phyloP scores from a whole-genome alignment of 2,797 vertebrate genomes.

The Gymnoscopelus microlampas region DNA sequence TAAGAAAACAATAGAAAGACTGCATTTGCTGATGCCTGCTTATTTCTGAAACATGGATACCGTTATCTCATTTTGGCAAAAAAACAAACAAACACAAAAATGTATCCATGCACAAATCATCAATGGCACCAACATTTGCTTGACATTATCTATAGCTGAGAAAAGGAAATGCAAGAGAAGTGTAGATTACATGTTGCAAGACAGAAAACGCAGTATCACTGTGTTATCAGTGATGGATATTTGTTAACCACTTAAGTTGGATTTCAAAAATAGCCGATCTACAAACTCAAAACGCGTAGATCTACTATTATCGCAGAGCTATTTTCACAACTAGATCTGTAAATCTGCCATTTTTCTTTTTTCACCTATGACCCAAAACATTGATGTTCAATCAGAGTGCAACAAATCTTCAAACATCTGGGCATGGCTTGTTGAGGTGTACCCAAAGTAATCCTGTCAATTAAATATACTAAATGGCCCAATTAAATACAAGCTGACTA shows the following conservation, averaged over 20 bases:
- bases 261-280: too few species aligned
- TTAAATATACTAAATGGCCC: background rate
- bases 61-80: slow-evolving; percentile 48
- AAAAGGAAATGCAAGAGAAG: slow-evolving; percentile 14
- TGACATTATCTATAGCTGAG: slow-evolving; percentile 33
- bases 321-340: too few species aligned
- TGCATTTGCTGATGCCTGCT: slow-evolving; percentile 39
- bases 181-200: slow-evolving; percentile 31
- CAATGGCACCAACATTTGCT: slow-evolving; percentile 42
- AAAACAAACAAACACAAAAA: slow-evolving; percentile 22
- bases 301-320: too few species aligned
- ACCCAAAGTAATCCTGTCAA: slow-evolving; percentile 3
- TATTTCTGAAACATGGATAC: slow-evolving; percentile 38
- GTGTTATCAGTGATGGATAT: background rate
- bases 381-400: background rate
- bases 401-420: background rate
- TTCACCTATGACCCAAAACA: too few species aligned
- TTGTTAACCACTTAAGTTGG: too few species aligned
- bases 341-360: too few species aligned
- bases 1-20: slow-evolving; percentile 45
- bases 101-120: slow-evolving; percentile 35
- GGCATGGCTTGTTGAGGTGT: background rate
- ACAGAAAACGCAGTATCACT: slow-evolving; percentile 27
- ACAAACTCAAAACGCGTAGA: too few species aligned
- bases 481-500: slow-evolving; percentile 33